These are phyloP conservation scores for Vidua chalybeata DNA, from an alignment of 2,113 vertebrate species.

Conservation along the genomic window DNA sequence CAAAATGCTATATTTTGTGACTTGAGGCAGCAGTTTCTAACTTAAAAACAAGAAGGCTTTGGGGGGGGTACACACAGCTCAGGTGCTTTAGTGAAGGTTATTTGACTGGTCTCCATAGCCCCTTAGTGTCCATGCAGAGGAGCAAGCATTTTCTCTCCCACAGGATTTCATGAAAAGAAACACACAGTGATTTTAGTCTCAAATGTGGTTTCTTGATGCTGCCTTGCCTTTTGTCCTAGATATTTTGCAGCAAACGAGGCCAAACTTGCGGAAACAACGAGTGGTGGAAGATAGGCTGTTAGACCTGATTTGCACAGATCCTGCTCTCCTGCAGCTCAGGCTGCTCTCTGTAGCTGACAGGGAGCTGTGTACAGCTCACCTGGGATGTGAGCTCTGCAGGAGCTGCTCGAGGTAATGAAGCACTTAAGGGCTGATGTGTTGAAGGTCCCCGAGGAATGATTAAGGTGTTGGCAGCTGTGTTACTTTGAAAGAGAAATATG, in stretches of 20 bases:
- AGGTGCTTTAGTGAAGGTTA: neutral
- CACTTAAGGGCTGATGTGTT: neutral
- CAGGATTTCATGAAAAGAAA: neutral
- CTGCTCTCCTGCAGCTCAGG: neutral
- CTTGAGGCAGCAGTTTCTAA: conserved; percentile 18
- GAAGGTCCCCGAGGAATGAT: conserved; percentile 18
- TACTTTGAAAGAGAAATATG: conserved; percentile 34
- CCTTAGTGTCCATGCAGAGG: neutral
- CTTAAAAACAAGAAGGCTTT: conserved; percentile 22
- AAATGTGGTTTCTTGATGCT: conserved; percentile 11
- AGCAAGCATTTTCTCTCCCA: neutral
- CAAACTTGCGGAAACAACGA: neutral
- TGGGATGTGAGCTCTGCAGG: conserved; percentile 7
- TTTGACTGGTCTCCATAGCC: neutral
- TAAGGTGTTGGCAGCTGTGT: conserved; percentile 15
- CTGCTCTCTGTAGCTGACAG: neutral
- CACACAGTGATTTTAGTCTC: neutral
- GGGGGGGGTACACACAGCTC: neutral
- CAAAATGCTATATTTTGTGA: conserved; percentile 16
- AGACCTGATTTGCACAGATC: neutral
- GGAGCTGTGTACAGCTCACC: neutral
- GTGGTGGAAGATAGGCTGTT: neutral
- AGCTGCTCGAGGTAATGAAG: conserved; percentile 2
- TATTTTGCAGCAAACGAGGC: conserved; percentile 2
- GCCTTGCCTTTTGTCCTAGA: conserved; percentile 37